phyloP scores from a whole-genome alignment of 2,113 vertebrate species.

The Hassar affinis region DNA sequence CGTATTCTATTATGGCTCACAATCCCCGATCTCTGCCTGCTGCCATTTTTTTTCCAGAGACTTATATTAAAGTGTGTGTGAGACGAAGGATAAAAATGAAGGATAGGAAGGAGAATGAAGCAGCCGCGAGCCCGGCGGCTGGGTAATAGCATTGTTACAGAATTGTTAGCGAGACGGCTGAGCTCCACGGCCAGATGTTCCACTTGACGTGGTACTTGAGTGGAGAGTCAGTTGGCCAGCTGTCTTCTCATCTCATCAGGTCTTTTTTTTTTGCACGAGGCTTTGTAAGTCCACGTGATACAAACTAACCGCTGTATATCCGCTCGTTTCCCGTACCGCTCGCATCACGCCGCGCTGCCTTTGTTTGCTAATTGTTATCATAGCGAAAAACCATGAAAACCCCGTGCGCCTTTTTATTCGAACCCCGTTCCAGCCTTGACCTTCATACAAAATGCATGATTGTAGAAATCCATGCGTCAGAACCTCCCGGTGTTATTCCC shows the following conservation, averaged over 20 bases:
- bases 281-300: neutral
- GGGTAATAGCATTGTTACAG: slow-evolving; percentile 18
- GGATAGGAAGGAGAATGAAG: neutral
- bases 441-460: slow-evolving; percentile 51
- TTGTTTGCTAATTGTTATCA: neutral
- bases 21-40: neutral
- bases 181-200: slow-evolving; percentile 58
- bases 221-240: slow-evolving; percentile 48
- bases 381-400: too few relatives aligned
- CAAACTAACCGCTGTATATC: slow-evolving; percentile 19
- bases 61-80: slow-evolving; percentile 22
- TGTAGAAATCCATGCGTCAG: slow-evolving; percentile 45
- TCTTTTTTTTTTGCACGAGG: neutral
- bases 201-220: slow-evolving; percentile 52
- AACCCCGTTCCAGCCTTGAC: slow-evolving; percentile 27
- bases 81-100: slow-evolving; percentile 24
- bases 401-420: neutral
- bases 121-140: neutral
- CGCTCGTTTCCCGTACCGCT: too few relatives aligned
- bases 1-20: neutral
- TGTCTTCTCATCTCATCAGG: slow-evolving; percentile 46
- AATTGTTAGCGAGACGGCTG: slow-evolving; percentile 37
- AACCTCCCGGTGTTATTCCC: slow-evolving; percentile 40
- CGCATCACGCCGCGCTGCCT: neutral
- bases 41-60: neutral